A percentile compares a stretch with the other conserved stretches of the same genome.
These are phyloP conservation scores for Poecilia latipinna DNA, from an alignment of 2,113 vertebrate species.

Conservation along the genomic window DNA sequence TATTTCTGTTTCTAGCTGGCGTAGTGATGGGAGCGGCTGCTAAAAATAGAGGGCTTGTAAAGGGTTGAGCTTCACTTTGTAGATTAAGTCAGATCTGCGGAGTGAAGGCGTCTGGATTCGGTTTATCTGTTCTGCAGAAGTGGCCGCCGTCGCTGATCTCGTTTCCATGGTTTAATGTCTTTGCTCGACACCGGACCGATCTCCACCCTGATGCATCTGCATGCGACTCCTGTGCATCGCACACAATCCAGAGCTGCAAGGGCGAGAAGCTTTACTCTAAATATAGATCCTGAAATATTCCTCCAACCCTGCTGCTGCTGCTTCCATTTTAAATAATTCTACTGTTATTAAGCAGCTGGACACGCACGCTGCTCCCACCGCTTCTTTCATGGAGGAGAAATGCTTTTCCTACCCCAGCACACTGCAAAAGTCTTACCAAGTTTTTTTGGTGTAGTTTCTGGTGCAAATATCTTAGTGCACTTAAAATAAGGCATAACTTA, in stretches of 20 bases:
- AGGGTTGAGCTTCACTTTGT: slow-evolving; percentile 14
- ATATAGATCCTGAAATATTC: slow-evolving; percentile 76
- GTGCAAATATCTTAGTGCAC: too few relatives aligned
- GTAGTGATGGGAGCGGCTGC: slow-evolving; percentile 33
- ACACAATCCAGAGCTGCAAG: slow-evolving; percentile 50
- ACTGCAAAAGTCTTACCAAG: too few relatives aligned
- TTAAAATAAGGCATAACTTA: too few relatives aligned
- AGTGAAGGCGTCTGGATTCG: slow-evolving; percentile 10
- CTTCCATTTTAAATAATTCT: slow-evolving; percentile 74
- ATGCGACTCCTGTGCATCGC: slow-evolving; percentile 43
- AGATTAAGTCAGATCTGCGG: neutral
- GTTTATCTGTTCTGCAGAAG: neutral
- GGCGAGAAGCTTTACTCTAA: slow-evolving; percentile 71
- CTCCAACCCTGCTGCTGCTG: slow-evolving; percentile 30
- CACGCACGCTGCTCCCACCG: slow-evolving; percentile 45
- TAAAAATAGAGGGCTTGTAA: slow-evolving; percentile 64
- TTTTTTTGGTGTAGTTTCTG: too few relatives aligned
- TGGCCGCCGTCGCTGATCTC: neutral
- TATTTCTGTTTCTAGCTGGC: slow-evolving; percentile 45
- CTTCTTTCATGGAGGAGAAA: slow-evolving; percentile 45
- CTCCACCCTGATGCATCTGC: slow-evolving; percentile 56
- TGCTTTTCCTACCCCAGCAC: neutral
- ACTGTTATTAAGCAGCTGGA: slow-evolving; percentile 69
- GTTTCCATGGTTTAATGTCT: slow-evolving; percentile 41
- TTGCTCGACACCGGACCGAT: slow-evolving; percentile 45